Conservation (phyloP, 1,140 invertebrate species). For the Muscidifurax raptorellus region DNA sequence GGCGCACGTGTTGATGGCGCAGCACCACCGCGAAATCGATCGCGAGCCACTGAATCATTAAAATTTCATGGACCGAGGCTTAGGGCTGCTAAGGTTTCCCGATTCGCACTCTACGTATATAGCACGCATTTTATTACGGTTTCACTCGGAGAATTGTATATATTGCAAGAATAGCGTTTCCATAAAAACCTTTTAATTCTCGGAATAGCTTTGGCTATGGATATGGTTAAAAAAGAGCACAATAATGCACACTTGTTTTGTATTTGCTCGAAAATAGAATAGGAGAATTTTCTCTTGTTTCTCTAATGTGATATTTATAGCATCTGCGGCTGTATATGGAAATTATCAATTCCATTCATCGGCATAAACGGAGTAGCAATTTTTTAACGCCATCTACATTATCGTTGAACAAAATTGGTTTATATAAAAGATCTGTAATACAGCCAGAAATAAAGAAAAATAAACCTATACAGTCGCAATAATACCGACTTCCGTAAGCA, state of each 20-base stretch:
- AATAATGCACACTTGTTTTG: not conserved
- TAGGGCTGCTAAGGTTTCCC: not conserved
- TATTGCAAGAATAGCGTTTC: not conserved
- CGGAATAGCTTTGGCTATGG: too few relatives aligned
- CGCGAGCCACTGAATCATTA: constrained; percentile 11
- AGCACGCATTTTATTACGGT: not conserved
- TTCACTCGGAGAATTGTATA: not conserved
- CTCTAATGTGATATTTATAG: too few relatives aligned
- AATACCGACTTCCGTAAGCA: not conserved
- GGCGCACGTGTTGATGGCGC: constrained; percentile 2
- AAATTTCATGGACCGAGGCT: not conserved
- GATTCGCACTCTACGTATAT: not conserved
- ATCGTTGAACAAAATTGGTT: too few relatives aligned
- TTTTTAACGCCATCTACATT: too few relatives aligned
- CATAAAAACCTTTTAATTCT: not conserved
- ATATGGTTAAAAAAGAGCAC: not conserved
- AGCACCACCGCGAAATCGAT: not conserved
- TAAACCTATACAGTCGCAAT: not conserved
- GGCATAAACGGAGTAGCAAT: too few relatives aligned
- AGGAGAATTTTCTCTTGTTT: too few relatives aligned
- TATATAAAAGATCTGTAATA: too few relatives aligned
- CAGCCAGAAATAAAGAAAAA: not conserved
- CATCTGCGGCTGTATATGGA: too few relatives aligned
- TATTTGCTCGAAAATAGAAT: too few relatives aligned
- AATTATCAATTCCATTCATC: too few relatives aligned